phyloP scores from a whole-genome alignment of 2,797 vertebrate genomes.

The Ctenopoma kingsleyae region DNA sequence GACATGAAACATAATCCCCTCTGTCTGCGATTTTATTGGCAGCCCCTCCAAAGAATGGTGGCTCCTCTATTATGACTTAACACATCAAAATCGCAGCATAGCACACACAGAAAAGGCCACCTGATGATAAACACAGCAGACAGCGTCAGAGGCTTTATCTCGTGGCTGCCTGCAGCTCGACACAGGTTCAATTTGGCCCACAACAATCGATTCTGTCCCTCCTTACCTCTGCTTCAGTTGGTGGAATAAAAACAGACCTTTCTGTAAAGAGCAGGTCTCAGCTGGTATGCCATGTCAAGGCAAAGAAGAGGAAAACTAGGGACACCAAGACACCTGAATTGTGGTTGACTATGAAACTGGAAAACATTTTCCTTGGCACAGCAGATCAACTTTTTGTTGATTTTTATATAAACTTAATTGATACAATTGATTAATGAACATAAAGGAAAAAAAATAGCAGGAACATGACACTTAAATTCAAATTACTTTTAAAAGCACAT shows the following conservation, averaged over 20 bases:
- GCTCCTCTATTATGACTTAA: slow-evolving; percentile 88
- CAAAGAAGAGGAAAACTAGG: slow-evolving; percentile 43
- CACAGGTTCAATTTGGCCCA: slow-evolving; percentile 86
- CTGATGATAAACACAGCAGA: slow-evolving; percentile 87
- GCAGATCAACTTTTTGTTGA: too few species aligned
- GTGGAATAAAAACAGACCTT: slow-evolving; percentile 81
- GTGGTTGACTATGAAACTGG: slow-evolving; percentile 26
- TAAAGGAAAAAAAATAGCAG: not conserved
- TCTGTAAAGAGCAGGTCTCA: slow-evolving; percentile 80
- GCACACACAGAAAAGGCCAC: slow-evolving; percentile 88
- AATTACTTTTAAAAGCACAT: too few species aligned
- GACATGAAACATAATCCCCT: slow-evolving; percentile 84
- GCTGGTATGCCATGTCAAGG: slow-evolving; percentile 70
- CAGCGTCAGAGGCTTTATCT: slow-evolving; percentile 83
- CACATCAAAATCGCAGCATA: slow-evolving; percentile 86
- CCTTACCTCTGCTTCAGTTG: slow-evolving; percentile 76
- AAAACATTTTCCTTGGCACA: slow-evolving; percentile 5
- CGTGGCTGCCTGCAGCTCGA: slow-evolving; percentile 80
- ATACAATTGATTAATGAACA: not conserved
- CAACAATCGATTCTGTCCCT: slow-evolving; percentile 86
- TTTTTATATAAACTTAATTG: not conserved
- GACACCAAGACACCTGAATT: slow-evolving; percentile 46
- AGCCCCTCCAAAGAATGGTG: slow-evolving; percentile 82
- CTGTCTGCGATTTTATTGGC: slow-evolving; percentile 86
- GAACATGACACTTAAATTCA: not conserved